These are phyloP conservation scores for Argentina silus DNA, from an alignment of 2,797 vertebrate genomes.

Conservation along the genomic window DNA sequence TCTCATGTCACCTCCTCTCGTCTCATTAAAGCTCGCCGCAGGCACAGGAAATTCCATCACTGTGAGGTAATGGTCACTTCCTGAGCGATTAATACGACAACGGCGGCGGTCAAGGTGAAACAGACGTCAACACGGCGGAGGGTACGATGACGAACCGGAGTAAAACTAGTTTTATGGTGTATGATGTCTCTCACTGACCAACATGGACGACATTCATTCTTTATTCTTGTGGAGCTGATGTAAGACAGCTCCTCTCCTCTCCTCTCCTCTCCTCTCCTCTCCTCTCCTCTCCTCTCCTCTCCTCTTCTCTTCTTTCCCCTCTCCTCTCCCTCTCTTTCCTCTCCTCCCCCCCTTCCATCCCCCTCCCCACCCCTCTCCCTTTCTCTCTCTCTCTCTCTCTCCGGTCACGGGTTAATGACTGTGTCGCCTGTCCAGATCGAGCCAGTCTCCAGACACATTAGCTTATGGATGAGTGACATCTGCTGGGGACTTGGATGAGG, in stretches of 20 bases:
- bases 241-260: too few relatives aligned
- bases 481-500: slow-evolving; percentile 72
- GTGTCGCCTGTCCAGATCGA: slow-evolving; percentile 10
- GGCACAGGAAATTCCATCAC: slow-evolving; percentile 69
- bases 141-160: not conserved
- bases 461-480: slow-evolving; percentile 83
- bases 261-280: not conserved
- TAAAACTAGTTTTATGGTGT: not conserved
- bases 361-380: slow-evolving; percentile 33
- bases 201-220: not conserved
- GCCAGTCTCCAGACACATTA: slow-evolving; percentile 53
- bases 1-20: slow-evolving; percentile 42
- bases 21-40: slow-evolving; percentile 60
- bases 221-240: slow-evolving; percentile 26
- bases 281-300: not conserved
- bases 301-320: not conserved
- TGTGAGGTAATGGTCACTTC: slow-evolving; percentile 69
- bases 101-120: slow-evolving; percentile 63
- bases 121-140: not conserved
- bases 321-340: too few relatives aligned
- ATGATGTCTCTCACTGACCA: not conserved
- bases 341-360: slow-evolving; percentile 37
- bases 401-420: slow-evolving; percentile 10
- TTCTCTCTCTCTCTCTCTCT: slow-evolving; percentile 30
- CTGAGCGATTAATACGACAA: slow-evolving; percentile 54